Evolutionary conservation across 2,113 vertebrate species (phyloP).

Genomic region (Onychorhynchus coronatus): DNA sequence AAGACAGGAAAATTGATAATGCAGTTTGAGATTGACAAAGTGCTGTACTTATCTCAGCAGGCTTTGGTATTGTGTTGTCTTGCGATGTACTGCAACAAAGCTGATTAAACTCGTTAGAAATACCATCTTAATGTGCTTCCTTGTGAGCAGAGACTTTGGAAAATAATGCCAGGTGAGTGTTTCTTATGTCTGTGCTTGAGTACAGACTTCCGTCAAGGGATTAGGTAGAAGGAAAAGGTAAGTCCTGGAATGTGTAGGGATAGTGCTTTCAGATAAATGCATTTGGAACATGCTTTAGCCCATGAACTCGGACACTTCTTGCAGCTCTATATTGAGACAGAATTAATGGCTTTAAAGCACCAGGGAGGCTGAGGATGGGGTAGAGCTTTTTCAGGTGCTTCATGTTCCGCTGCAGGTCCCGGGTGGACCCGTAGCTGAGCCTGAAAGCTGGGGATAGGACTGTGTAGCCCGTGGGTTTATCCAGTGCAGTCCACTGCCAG

Average conservation of each 20-base stretch:
- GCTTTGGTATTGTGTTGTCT: neutral
- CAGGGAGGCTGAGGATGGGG: neutral
- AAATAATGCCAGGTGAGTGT: neutral
- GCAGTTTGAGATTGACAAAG: neutral
- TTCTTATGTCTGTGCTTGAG: neutral
- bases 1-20: neutral
- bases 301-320: neutral
- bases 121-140: neutral
- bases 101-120: neutral
- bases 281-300: neutral
- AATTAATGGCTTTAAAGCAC: neutral
- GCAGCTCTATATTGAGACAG: neutral
- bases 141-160: neutral
- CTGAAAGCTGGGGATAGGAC: neutral
- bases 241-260: neutral
- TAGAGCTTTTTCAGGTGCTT: neutral
- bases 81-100: neutral
- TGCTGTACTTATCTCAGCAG: neutral
- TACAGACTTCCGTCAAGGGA: neutral
- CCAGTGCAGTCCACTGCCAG: neutral
- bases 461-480: neutral
- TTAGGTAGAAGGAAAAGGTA: neutral
- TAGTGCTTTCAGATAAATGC: no score
- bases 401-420: neutral
- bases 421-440: fast-evolving